phyloP scores from a whole-genome alignment of 2,888 invertebrate genomes.

The Geophilus truncorum region DNA sequence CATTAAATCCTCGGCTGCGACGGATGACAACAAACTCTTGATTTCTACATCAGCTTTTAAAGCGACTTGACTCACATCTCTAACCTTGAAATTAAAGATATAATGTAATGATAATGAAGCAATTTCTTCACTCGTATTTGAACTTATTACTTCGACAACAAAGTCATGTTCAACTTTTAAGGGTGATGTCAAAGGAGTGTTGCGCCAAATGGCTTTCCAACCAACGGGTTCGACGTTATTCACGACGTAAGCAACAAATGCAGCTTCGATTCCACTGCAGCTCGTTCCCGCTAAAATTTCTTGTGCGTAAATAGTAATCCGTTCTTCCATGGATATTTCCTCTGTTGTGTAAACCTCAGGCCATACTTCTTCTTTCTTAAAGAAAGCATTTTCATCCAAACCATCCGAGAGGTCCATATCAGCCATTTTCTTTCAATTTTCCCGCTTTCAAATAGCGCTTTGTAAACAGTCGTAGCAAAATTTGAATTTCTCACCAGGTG shows the following conservation, averaged over 20 bases:
- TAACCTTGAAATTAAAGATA: slow-evolving; percentile 29
- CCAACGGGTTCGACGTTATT: slow-evolving; percentile 39
- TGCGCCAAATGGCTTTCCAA: slow-evolving; percentile 40
- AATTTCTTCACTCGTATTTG: too few relatives aligned
- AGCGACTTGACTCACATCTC: slow-evolving; percentile 36
- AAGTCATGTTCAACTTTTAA: slow-evolving; percentile 36
- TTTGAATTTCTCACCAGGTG: neutral
- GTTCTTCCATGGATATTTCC: neutral
- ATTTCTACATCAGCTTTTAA: slow-evolving; percentile 38
- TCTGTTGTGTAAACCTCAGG: neutral
- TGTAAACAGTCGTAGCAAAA: neutral
- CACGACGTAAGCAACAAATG: slow-evolving; percentile 36
- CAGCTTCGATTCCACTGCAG: slow-evolving; percentile 34
- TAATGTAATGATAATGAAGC: too few relatives aligned
- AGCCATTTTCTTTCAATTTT: neutral
- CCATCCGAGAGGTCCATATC: neutral
- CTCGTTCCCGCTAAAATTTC: slow-evolving; percentile 30
- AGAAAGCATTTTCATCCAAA: neutral
- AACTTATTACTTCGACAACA: slow-evolving; percentile 38
- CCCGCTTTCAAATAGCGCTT: neutral
- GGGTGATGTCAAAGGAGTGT: neutral
- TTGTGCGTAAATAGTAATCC: neutral
- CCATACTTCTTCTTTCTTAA: neutral
- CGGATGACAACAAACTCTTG: slow-evolving; percentile 28
- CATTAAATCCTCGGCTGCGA: slow-evolving; percentile 10